phyloP scores from a whole-genome alignment of 2,888 invertebrate species.

The Stratiomys singularior region DNA sequence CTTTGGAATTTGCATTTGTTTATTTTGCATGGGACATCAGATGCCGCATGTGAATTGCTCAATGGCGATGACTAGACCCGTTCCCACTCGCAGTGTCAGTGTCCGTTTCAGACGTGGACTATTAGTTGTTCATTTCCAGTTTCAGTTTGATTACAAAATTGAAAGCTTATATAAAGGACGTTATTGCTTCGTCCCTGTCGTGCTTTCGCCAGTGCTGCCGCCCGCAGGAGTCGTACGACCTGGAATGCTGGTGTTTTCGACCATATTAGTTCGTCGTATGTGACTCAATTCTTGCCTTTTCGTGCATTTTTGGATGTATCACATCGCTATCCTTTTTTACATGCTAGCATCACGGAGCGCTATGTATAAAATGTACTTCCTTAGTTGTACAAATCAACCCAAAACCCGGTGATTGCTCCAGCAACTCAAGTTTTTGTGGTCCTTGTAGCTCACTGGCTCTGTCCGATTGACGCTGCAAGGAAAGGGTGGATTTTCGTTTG shows the following conservation, averaged over 20 bases:
- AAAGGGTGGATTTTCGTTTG: conserved; percentile 30
- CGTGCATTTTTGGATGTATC: too few relatives aligned
- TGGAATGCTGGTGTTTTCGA: too few relatives aligned
- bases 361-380: too few relatives aligned
- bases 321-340: too few relatives aligned
- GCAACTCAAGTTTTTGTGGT: not conserved
- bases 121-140: conserved; percentile 37
- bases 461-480: conserved; percentile 1
- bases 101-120: conserved; percentile 19
- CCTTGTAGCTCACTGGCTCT: not conserved
- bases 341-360: too few relatives aligned
- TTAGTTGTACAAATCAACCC: too few relatives aligned
- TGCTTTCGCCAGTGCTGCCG: not conserved
- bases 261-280: too few relatives aligned
- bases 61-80: not conserved
- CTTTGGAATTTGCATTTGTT: conserved; percentile 45
- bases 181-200: not conserved
- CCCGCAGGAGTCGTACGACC: not conserved
- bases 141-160: conserved; percentile 33
- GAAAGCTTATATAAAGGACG: conserved; percentile 37
- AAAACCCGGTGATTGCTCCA: not conserved
- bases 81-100: conserved; percentile 6
- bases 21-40: conserved; percentile 35
- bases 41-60: not conserved
- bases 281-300: too few relatives aligned